Base-by-base conservation (phyloP, 2,888 invertebrate species). In the Agrotis puta region DNA sequence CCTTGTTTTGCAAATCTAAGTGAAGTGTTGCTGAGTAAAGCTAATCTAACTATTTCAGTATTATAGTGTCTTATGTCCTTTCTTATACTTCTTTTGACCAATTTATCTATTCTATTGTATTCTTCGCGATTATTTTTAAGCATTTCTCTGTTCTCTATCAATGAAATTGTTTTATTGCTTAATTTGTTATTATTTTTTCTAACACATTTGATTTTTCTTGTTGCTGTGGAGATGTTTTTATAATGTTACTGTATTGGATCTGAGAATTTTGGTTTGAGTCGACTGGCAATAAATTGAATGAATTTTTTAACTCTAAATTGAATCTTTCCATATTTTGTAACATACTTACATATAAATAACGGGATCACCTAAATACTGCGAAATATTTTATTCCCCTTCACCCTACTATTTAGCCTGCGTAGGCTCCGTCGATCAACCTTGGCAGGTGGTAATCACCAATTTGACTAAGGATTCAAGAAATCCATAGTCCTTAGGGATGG, bases 121-220 rank as follows among this genome's bases (percentile, higher is more conserved):
- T 47, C 47, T 47, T 16, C 18, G 14, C 6, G 47, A 47, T 47
- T 18, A 16, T 6, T 14, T 7, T 47, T 47, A 16, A 47, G 18
- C 18, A 47, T 16, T 47, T 47, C 47, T 47, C 47, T 47, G 7
- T 47, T 18, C n/a, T n/a, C n/a, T n/a, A n/a, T n/a, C n/a, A 18
- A 47, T 18, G 47, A 47, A 6, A 18, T 18, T 16, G 47, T 47
- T 47, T 47, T 18, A 47, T 18, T 47, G 18, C 47, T 18, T 18
- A 47, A 47, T 47, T 53, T 24, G n/a, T 53, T 53, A 24, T 53
- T 53, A 16, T 53, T 53, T 53, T 7, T 53, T 53, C 24, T 53
- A 16, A 4, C 3, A 53, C 53, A 53, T 27, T 27, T 18, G 16
- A 27, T 27, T 54, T 54, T 27, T 5, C 16, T 54, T 2, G 53